Evolutionary conservation across 1,140 invertebrate genomes (phyloP).

Genomic region (Marisa cornuarietis): DNA sequence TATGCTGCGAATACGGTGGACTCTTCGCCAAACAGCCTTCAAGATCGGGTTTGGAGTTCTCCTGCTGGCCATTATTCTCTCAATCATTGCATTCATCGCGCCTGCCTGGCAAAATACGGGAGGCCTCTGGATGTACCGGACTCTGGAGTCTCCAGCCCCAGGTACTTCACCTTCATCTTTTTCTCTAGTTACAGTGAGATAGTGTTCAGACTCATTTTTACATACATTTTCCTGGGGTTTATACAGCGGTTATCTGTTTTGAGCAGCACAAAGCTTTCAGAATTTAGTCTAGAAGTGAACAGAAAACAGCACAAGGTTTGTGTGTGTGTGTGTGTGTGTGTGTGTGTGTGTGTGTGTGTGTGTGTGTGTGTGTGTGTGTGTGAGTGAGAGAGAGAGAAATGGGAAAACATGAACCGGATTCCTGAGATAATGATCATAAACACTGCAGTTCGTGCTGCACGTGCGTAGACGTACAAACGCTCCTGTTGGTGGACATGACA

Average conservation of each 20-base stretch:
- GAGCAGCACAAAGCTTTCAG: neutral
- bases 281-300: too few species aligned
- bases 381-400: too few species aligned
- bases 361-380: neutral
- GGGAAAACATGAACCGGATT: too few species aligned
- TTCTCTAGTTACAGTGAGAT: neutral
- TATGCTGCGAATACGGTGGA: neutral
- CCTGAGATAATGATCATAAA: too few species aligned
- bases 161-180: neutral
- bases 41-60: constrained; percentile 5
- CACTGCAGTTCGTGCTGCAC: too few species aligned
- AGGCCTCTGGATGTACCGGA: neutral
- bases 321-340: too few species aligned
- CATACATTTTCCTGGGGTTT: too few species aligned
- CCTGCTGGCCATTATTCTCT: neutral
- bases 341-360: too few species aligned
- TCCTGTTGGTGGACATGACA: too few species aligned
- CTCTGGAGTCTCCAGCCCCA: neutral
- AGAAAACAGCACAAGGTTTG: too few species aligned
- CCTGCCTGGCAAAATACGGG: constrained; percentile 8
- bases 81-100: neutral
- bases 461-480: too few species aligned
- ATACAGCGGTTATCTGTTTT: neutral
- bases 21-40: neutral
- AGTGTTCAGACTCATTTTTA: too few species aligned